Conservation (phyloP, 2,888 invertebrate genomes). For the Agrochola lychnidis region DNA sequence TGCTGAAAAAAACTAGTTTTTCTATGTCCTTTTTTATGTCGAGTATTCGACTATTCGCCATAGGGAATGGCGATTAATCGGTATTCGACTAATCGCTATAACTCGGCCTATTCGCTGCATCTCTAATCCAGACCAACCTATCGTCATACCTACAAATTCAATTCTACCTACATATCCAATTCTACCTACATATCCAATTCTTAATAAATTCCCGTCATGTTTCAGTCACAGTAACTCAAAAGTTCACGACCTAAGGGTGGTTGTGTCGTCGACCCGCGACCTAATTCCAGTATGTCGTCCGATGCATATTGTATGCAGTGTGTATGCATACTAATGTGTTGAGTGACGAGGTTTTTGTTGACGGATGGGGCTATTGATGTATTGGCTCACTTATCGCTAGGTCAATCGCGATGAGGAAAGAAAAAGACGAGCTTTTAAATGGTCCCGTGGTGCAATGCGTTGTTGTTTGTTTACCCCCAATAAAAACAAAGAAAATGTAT, state of each 20-base stretch:
- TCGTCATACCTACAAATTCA: not conserved
- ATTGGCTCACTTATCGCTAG: not conserved
- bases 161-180: not conserved
- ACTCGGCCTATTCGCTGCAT: no score
- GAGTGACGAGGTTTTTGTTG: slow-evolving; percentile 16
- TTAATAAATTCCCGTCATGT: slow-evolving; percentile 14
- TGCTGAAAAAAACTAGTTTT: no score
- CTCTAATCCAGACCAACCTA: not conserved
- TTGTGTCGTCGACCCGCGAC: slow-evolving; percentile 57
- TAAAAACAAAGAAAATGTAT: no score
- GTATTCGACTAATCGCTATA: no score
- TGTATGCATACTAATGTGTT: slow-evolving; percentile 36
- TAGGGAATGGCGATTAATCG: no score
- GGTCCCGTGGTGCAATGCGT: not conserved
- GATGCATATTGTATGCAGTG: slow-evolving; percentile 58
- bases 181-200: not conserved
- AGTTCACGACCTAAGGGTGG: slow-evolving; percentile 53
- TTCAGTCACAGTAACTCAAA: slow-evolving; percentile 26
- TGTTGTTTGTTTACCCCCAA: no score
- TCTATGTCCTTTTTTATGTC: no score
- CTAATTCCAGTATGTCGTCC: slow-evolving; percentile 32
- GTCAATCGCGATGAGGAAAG: not conserved
- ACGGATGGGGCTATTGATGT: not conserved
- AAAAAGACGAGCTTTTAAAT: not conserved
- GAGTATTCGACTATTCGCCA: no score